A percentile compares a stretch with the other conserved stretches of the same genome.
These are phyloP conservation scores for Molorchus minor DNA, from an alignment of 2,888 invertebrate species.

Conservation along the genomic window DNA sequence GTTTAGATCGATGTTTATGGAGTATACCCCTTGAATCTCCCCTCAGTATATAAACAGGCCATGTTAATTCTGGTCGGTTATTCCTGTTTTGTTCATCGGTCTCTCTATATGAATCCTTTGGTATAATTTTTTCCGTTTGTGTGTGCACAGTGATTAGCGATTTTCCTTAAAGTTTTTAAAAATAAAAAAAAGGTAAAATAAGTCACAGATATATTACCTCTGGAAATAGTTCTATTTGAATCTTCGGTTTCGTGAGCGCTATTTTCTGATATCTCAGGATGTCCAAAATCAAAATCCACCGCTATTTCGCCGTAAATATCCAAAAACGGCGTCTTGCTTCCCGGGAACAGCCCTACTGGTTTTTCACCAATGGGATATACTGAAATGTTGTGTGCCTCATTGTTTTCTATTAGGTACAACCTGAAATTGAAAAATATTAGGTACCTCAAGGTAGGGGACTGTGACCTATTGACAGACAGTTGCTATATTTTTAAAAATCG, in stretches of 20 bases:
- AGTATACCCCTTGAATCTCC: slow-evolving; percentile 87
- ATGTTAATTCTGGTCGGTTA: slow-evolving; percentile 55
- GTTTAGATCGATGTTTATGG: slow-evolving; percentile 61
- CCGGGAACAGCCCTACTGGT: slow-evolving; percentile 57
- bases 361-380: slow-evolving; percentile 56
- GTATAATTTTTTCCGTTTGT: slow-evolving; percentile 38
- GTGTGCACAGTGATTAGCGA: slow-evolving; percentile 35
- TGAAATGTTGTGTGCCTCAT: slow-evolving; percentile 46
- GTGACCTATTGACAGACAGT: too few species aligned
- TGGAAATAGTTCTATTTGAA: neutral
- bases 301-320: slow-evolving; percentile 81
- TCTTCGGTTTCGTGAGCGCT: slow-evolving; percentile 7
- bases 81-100: slow-evolving; percentile 28
- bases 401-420: slow-evolving; percentile 56
- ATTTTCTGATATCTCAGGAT: slow-evolving; percentile 59
- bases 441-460: too few species aligned
- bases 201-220: neutral
- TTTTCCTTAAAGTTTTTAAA: slow-evolving; percentile 3
- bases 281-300: slow-evolving; percentile 86
- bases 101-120: slow-evolving; percentile 18
- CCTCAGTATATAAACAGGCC: slow-evolving; percentile 82
- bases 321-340: slow-evolving; percentile 56
- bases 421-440: too few species aligned
- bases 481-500: too few species aligned
- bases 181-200: neutral